Base-by-base conservation (phyloP, 2,797 vertebrate genomes). In the Ctenopoma multispine region DNA sequence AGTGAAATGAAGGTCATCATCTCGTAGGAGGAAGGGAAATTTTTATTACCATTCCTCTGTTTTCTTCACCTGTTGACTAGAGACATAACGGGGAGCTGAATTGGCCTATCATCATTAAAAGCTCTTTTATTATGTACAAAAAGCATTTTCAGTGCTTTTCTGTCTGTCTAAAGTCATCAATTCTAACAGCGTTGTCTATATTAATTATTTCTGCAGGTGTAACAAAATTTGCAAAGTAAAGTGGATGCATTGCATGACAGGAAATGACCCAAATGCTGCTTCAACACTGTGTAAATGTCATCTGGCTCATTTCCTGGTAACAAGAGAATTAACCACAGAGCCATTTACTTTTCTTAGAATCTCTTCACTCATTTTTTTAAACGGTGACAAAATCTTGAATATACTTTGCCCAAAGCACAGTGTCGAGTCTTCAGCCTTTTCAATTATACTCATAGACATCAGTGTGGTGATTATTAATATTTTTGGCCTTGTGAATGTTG, bases 1-100 rank as follows among this genome's bases (percentile, higher is more conserved):
- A 69, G 65, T 44, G 47, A 75, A 82, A 59, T 57, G 20, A 81
- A 84, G 84, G 81, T 89, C 70, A 74, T 24, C 6, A 9, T 59
- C 24, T 69, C n/a, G 27, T 66, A 70, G 77, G 77, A 71, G 65
- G 71, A 81, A 76, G 48, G 11, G 4, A 56, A 15, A n/a, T 63
- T 68, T 70, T 29, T 34, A 46, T 56, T 43, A 9, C 5, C 23
- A 17, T 38, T 49, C n/a, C 46, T 38, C 1, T 46, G 0, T 34
- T 48, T 1, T 63, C 2, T 47, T 50, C 9, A 51, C 21, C 3
- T 50, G 31, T 47, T 31, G 7, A 38, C 20, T 14, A 21, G 10
- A 10, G 46, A 58, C 46, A 56, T 40, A 12, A 64, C 27, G 56
- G 58, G 38, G 61, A 20, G n/a, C 54, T 5, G 46, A 72, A 65